Percentiles rank a stretch among this genome's conserved stretches.
Conservation (phyloP, 2,797 vertebrate species). For the Adelosebastes latens region DNA sequence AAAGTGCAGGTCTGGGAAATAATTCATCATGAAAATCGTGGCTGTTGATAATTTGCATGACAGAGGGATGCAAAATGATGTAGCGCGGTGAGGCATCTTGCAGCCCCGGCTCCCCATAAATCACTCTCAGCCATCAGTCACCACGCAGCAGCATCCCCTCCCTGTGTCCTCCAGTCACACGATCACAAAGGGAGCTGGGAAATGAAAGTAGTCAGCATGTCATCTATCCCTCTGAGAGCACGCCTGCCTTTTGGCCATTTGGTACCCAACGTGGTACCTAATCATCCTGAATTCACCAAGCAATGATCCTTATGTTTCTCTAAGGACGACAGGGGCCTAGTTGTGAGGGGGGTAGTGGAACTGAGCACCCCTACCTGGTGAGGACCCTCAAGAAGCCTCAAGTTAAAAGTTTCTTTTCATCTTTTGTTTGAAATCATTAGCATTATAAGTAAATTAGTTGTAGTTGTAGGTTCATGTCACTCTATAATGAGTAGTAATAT, state of each 20-base stretch:
- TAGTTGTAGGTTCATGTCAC: background rate
- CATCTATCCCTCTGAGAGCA: constrained; percentile 7
- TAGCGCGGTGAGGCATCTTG: constrained; percentile 38
- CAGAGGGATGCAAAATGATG: constrained; percentile 75
- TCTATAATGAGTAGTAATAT: background rate
- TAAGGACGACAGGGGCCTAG: background rate
- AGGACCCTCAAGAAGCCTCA: background rate
- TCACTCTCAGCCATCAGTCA: constrained; percentile 74
- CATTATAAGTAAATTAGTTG: background rate
- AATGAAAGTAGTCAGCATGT: constrained; percentile 25
- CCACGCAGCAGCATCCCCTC: constrained; percentile 1
- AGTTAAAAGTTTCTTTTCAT: background rate
- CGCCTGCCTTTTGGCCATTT: constrained; percentile 24
- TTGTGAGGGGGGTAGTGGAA: background rate
- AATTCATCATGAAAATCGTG: constrained; percentile 73
- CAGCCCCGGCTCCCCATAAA: constrained; percentile 63
- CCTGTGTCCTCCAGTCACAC: constrained; percentile 38
- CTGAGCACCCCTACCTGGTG: background rate
- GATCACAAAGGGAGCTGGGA: constrained; percentile 1
- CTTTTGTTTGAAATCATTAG: background rate
- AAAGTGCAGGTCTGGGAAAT: constrained; percentile 70
- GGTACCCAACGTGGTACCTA: constrained; percentile 1
- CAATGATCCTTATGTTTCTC: background rate
- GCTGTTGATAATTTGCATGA: constrained; percentile 78
- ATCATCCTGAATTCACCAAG: constrained; percentile 31